Evolutionary conservation across 2,888 invertebrate genomes (phyloP), one percentile per base, ranked within the genome.

Genomic region (Osedax frankpressi): DNA sequence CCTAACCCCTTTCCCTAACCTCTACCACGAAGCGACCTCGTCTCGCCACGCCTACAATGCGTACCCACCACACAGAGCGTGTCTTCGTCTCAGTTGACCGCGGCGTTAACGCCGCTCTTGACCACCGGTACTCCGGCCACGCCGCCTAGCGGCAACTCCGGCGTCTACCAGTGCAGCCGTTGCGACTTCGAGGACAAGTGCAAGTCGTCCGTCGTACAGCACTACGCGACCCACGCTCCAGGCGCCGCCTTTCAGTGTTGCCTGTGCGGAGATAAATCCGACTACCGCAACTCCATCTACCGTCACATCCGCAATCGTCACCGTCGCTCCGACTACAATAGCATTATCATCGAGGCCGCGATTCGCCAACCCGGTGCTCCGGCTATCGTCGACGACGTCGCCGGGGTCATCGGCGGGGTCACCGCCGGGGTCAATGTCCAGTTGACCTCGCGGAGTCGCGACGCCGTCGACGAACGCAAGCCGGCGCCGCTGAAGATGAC

Each of bases 111-210:
- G 11, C 44, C 44, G 11, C 44, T 44, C 44, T 6, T 44, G 44
- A 44, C 6, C 11, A 44, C 19, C 44, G n/a, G n/a, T n/a, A n/a
- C n/a, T n/a, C 6, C 44, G 44, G 11, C 44, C 11, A 44, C 44
- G 44, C 6, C 44, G 11, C 19, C 19, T 6, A 44, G 19, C 44
- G 44, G 44, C 6, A 19, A 6, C 11, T 19, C 6, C 11, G 6
- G 11, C 19, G 44, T 80, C 0, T 84, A 92, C 90, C 91, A 92
- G 83, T 94, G 94, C 85, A 92, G 92, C 85, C 91, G 91, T 81
- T 94, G 94, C 85, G 89, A 90, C 82, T 93, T 91, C 85, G 70
- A 76, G 19, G 76, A 81, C 63, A 76, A 76, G 0, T 78, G 80
- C 63, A 80, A 79, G 69, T 76, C 79, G n/a, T 78, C 79, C 30